Percentiles rank a stretch among this genome's conserved stretches.
These are phyloP conservation scores for Elegia similella DNA, from an alignment of 2,888 invertebrate species.

Conservation along the genomic window DNA sequence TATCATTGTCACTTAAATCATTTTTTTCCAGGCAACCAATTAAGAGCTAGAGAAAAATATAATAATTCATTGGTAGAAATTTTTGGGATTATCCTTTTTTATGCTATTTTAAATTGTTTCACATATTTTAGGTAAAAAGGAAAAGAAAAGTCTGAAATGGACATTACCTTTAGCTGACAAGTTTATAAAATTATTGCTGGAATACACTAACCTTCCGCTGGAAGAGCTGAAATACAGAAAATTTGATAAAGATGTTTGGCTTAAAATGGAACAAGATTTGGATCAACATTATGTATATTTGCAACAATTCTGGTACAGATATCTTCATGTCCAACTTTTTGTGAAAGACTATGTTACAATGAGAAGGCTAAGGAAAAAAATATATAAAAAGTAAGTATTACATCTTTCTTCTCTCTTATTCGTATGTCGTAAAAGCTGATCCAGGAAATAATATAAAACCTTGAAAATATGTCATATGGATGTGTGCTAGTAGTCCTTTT, in stretches of 20 bases:
- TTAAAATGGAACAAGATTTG: slow-evolving; percentile 49
- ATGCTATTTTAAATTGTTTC: too few species aligned
- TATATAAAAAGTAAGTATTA: slow-evolving; percentile 52
- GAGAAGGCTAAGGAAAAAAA: slow-evolving; percentile 41
- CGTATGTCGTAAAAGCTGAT: too few species aligned
- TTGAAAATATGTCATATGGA: too few species aligned
- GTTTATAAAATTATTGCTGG: slow-evolving; percentile 49
- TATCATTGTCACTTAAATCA: too few species aligned
- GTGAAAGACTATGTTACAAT: slow-evolving; percentile 50
- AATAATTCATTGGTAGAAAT: too few species aligned
- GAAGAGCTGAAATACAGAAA: slow-evolving; percentile 51
- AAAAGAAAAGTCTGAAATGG: slow-evolving; percentile 50
- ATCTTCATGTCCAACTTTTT: slow-evolving; percentile 62
- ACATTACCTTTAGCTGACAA: slow-evolving; percentile 49
- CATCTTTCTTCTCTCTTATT: background rate
- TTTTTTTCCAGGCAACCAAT: too few species aligned
- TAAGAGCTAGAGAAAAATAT: too few species aligned
- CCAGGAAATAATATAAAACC: too few species aligned
- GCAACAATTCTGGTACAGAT: slow-evolving; percentile 53
- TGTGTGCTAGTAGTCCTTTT: too few species aligned
- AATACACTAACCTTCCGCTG: slow-evolving; percentile 44
- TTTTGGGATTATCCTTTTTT: too few species aligned
- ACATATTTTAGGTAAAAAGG: slow-evolving; percentile 41
- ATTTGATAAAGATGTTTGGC: slow-evolving; percentile 55
- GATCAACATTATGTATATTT: slow-evolving; percentile 44